Base-by-base conservation (phyloP, 2,113 vertebrate genomes). In the Rhombomys opimus region DNA sequence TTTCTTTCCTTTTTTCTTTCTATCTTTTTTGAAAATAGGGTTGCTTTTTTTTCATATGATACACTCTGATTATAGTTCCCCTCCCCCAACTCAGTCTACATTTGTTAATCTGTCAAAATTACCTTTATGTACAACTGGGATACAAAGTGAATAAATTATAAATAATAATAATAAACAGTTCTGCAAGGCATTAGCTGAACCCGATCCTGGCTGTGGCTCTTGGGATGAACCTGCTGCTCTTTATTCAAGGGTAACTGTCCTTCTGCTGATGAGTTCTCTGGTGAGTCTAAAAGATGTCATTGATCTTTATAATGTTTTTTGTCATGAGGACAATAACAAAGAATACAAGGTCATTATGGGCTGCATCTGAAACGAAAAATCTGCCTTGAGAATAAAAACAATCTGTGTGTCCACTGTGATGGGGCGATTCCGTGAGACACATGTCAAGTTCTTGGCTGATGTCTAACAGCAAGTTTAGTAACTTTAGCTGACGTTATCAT, bases 401-500 rank as follows among this genome's bases (percentile, higher is more conserved):
- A 35, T 63, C 18, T 73, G 18, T 75, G 12, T 78, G 30, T 92
- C 3, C 7, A 17, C 63, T 46, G 67, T 15, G 30, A 65, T 81
- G 9, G 54, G 59, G 27, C 52, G 1, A 87, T 80, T 84, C 63
- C 80, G 3, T 15, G 32, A 85, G 27, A 89, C 3, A 7, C 35
- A 46, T 68, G 7, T n/a, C 22, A 73, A 73, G 46, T 82, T 5
- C 23, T 93, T 94, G 84, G 38, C 61, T 77, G 67, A 4, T 86
- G 52, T 81, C 54, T 75, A 57, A 35, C 15, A 93, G 32, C 65
- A 78, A 52, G 20, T 87, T 88, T 59, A 78, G 35, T 73, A 67
- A 87, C 50, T 90, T 95, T 82, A 75, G 54, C 27, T 95, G 77
- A 65, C 91, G 46, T 93, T 90, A 85, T 38, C 63, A 67, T 52